Percentiles rank a stretch among this genome's conserved stretches.
These are phyloP conservation scores for Triops cancriformis DNA, from an alignment of 1,140 invertebrate genomes.

Conservation along the genomic window DNA sequence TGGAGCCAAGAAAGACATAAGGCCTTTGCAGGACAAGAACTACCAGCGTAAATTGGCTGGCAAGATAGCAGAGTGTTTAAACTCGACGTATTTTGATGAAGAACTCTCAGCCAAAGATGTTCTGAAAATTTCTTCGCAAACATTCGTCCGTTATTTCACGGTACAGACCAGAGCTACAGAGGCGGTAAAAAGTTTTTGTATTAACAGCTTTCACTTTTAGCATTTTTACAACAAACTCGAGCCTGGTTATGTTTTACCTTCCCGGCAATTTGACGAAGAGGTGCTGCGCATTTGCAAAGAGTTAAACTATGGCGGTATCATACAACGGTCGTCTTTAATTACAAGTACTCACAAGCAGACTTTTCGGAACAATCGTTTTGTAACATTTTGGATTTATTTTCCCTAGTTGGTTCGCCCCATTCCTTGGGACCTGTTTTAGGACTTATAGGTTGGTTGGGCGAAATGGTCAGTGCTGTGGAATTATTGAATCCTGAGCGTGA, in stretches of 20 bases:
- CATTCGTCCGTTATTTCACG: not conserved
- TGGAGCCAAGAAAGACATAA: not conserved
- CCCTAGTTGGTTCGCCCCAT: not conserved
- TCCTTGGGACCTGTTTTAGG: not conserved
- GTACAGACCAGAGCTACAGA: not conserved
- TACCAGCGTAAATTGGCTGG: not conserved
- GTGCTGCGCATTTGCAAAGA: not conserved
- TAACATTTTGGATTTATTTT: not conserved
- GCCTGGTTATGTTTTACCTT: not conserved
- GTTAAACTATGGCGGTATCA: not conserved
- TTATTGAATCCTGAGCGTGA: not conserved
- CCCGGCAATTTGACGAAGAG: not conserved
- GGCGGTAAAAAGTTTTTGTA: too few relatives aligned
- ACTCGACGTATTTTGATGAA: not conserved
- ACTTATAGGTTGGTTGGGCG: not conserved
- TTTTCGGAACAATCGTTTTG: not conserved
- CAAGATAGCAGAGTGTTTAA: not conserved
- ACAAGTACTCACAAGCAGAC: not conserved
- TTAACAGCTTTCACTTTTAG: not conserved
- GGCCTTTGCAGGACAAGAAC: not conserved
- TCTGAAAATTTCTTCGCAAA: not conserved
- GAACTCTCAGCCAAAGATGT: not conserved
- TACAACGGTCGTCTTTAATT: not conserved
- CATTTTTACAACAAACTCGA: not conserved
- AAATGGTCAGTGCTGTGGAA: not conserved